Evolutionary conservation across 2,113 vertebrate genomes (phyloP), one percentile per base, ranked within the genome.

Genomic region (Amazona guildingii): DNA sequence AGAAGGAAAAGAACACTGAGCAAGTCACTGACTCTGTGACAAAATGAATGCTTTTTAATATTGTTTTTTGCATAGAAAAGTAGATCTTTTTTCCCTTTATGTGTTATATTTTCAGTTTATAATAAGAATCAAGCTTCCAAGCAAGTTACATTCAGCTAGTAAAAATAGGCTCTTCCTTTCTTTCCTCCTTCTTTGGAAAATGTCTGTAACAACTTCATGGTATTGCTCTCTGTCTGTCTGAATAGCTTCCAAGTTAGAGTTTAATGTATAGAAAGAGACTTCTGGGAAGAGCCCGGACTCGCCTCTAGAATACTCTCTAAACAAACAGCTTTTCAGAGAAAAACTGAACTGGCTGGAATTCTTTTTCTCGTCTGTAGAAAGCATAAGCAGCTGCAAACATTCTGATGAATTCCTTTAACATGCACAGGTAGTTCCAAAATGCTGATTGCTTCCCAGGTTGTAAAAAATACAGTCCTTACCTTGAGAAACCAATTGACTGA

Each of bases 251-350:
- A 33, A 68, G 39, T 28, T 39, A 43, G 59, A 67, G 9, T 64
- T 88, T 31, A 15, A n/a, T 64, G 6, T n/a, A 29, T 41, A 33
- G 31, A 80, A 86, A 48, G 61, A 59, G 29, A 62, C 54, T 94
- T 70, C 37, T 59, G 46, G 37, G 31, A 77, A 13, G 3, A 57
- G 24, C 9, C n/a, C 0, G 0, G 13, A 63, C 24, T 35, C 2
- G 3, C 35, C 49, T 80, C 54, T 52, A 19, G 66, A 88, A 75
- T 27, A 4, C 9, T 75, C 13, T 70, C 25, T 41, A 76, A 54
- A 67, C 17, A 27, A n/a, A 64, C 23, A 57, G 3, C 10, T 77
- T 61, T 82, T 59, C 46, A 86, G 41, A 52, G n/a, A 23, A 75
- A 73, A 85, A 9, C 5, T 43, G 51, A n/a, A 46, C 25, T 2